Evolutionary conservation across 2,113 vertebrate genomes (phyloP), one percentile per base, ranked within the genome.

Genomic region (Choloepus hoffmanni): DNA sequence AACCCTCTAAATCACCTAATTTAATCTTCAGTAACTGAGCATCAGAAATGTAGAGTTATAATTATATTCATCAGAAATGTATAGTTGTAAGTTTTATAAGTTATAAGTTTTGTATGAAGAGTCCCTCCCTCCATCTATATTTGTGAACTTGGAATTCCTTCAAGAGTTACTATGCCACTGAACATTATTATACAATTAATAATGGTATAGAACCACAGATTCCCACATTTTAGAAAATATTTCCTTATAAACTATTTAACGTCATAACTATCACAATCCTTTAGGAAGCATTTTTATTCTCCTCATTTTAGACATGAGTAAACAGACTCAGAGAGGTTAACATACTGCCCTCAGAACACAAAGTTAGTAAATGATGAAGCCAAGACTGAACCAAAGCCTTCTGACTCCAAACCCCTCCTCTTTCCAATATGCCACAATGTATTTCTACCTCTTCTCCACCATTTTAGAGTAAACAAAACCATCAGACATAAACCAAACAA

Each of bases 201-300:
- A 82, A 60, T 48, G 7, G n/a, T 50, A 77, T 21, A 88, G 33
- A 94, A 91, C 21, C 53, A 82, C 23, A 77, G 65, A 40, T 11
- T 1, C 93, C 36, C 28, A 95, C 28, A 74, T 73, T 89, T 92
- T 87, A 53, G 10, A 84, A 92, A 92, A 13, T 65, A 87, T 60
- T 78, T 87, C 40, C 83, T 63, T 82, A 77, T 82, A 88, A 89
- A 89, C 70, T 73, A 90, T 43, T 94, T 84, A 78, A 60, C 40
- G 62, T 89, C 65, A 92, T 74, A 23, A 89, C 68, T 95, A 74
- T 76, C 78, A 76, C 40, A 81, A 68, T 7, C 21, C 5, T 13
- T 26, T 74, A 62, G 33, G 85, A 68, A 90, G 7, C 60, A 82
- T 50, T 94, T 89, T 96, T 87, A 73, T 84, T 60, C 48, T 76